Base-by-base conservation (phyloP, 2,113 vertebrate genomes). In the Heliornis fulica region DNA sequence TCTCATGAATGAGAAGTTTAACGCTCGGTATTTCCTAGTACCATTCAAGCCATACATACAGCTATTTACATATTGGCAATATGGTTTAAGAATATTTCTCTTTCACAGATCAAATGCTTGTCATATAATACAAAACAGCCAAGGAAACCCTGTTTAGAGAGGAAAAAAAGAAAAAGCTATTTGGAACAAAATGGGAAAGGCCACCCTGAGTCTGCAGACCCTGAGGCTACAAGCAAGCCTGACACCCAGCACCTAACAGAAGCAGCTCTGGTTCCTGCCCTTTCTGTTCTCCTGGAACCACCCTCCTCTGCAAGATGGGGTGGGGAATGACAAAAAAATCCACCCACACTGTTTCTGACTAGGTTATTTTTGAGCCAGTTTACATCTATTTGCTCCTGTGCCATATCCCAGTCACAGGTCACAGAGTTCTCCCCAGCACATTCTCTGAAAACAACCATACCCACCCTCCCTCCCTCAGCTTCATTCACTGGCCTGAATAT, bases 241-340 rank as follows among this genome's bases (percentile, higher is more conserved):
- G 72, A 77, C 48, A 68, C 12, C 43, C 19, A 18, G 40, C 5
- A 61, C 38, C 56, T 8, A 61, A 41, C 5, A 80, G 66, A 56
- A 56, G 15, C 28, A 68, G 40, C 41, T 83, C 36, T 1, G 19
- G 38, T 83, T 54, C 51, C 45, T 43, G 41, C 19, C 2, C 0
- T 15, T 87, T 54, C 45, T 59, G 7, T 69, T 38, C 40, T 87
- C 26, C 50, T 46, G 56, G 41, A 71, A 89, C 43, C n/a, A 2
- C 0, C 2, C 22, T 63, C 38, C 22, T 79, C 34, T 40, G 29
- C 10, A 54, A n/a, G n/a, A n/a, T n/a, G n/a, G n/a, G n/a, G n/a
- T n/a, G n/a, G n/a, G n/a, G n/a, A n/a, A n/a, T n/a, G n/a, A n/a
- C n/a, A n/a, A n/a, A n/a, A n/a, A n/a, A 65, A 9, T 5, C 15